Conservation (phyloP, 2,113 vertebrate species). For the Peromyscus californicus region DNA sequence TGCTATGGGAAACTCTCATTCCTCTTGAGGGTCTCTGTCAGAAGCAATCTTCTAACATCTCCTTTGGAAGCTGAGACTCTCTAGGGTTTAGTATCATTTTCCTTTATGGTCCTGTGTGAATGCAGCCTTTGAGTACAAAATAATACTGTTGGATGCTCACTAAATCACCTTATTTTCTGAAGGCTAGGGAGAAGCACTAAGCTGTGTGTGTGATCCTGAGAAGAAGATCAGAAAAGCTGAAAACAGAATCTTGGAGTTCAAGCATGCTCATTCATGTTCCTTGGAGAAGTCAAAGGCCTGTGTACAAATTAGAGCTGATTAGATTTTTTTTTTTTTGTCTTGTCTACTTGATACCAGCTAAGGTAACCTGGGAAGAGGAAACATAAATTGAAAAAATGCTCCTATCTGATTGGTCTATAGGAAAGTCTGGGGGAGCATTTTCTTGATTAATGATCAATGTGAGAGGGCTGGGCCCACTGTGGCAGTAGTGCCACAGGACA, state of each 20-base stretch:
- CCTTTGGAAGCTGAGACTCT: conserved; percentile 44
- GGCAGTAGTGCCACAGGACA: not conserved
- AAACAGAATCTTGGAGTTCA: not conserved
- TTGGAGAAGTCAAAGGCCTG: not conserved
- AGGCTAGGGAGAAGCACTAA: not conserved
- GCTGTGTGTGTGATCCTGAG: not conserved
- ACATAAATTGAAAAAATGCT: not conserved
- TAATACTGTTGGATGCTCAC: not conserved
- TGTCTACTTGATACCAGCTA: not conserved
- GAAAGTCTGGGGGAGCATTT: not conserved
- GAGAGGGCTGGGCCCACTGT: not conserved
- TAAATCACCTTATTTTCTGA: not conserved
- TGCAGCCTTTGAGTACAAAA: conserved; percentile 37
- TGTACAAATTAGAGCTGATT: not conserved
- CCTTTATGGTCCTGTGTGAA: not conserved
- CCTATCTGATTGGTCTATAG: not conserved
- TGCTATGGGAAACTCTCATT: not conserved
- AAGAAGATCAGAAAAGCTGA: not conserved
- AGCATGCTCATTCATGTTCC: accelerated
- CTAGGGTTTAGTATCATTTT: not conserved
- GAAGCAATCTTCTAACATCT: conserved; percentile 57
- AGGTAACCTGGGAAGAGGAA: not conserved
- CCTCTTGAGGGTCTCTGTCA: conserved; percentile 5
- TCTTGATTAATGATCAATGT: not conserved
- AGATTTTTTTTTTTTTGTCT: not conserved